Base-by-base conservation (phyloP, 2,797 vertebrate species). In the Scomberomorus guttatus region DNA sequence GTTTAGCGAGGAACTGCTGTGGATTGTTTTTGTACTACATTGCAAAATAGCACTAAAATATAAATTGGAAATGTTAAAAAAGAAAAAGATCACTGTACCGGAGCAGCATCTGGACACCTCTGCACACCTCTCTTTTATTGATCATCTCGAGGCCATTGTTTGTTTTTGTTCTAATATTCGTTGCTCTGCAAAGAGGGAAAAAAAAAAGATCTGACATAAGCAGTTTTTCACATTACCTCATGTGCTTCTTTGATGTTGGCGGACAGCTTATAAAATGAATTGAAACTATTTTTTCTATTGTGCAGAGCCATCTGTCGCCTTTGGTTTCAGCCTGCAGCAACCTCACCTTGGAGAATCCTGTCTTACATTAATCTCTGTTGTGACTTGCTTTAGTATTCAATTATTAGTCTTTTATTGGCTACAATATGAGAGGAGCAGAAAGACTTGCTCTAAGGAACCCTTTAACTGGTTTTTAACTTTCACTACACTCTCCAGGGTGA, bases 331-430 rank as follows among this genome's bases (percentile, higher is more conserved):
- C 79, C 72, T 87, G 63, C 51, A 76, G 75, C 82, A 70, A 73
- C 72, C 69, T 86, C 82, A 81, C 87, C 82, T 87, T 72, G 66
- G 79, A 67, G 50, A 75, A 73, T 85, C 79, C 77, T 58, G 54
- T 79, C 46, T 83, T 37, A 34, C 60, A 42, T 70, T 80, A 22
- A 55, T 81, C 70, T 78, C 25, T 87, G 87, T 85, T 87, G 63
- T 82, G 78, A 89, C 88, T 85, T 90, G 85, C 72, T 79, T 56
- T 71, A 66, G 76, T 48, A 79, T 83, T 82, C 13, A 72, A 68
- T 76, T 77, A 75, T 81, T 67, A 25, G 58, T 72, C n/a, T 20
- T 81, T 79, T 61, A 75, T 80, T 82, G 37, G 39, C 58, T 27
- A 17, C 10, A 1, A 32, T 55, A 9, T 60, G 22, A 77, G 27